A percentile compares a stretch with the other conserved stretches of the same genome.
Evolutionary conservation across 2,113 vertebrate genomes (phyloP).

Genomic region (Miniopterus natalensis): DNA sequence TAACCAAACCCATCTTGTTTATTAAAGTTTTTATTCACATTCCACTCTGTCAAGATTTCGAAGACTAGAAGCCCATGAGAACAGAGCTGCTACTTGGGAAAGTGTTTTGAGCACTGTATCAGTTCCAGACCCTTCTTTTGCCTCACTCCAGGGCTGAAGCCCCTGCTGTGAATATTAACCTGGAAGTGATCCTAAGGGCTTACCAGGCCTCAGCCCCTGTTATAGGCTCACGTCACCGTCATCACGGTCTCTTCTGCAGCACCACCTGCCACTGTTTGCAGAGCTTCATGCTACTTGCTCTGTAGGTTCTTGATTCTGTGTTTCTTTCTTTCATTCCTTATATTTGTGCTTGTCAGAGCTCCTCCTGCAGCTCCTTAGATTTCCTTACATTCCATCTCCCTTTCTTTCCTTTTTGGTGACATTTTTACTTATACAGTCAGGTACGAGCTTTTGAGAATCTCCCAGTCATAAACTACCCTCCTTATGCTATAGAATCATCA

Average conservation of each 20-base stretch:
- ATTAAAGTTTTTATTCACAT: neutral
- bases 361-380: neutral
- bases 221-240: neutral
- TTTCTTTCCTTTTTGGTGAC: neutral
- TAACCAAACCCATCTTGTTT: slow-evolving; percentile 9
- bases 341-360: neutral
- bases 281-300: neutral
- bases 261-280: neutral
- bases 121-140: neutral
- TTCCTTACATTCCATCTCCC: neutral
- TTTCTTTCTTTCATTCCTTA: neutral
- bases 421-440: neutral
- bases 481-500: neutral
- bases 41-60: slow-evolving; percentile 7
- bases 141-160: neutral
- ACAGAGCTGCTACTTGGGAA: neutral
- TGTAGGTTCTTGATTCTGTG: neutral
- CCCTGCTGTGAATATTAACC: neutral
- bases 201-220: neutral
- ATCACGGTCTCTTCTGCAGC: neutral
- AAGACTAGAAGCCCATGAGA: neutral
- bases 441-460: neutral
- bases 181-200: neutral
- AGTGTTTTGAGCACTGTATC: neutral
- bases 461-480: neutral